A percentile compares a stretch with the other conserved stretches of the same genome.
phyloP scores from a whole-genome alignment of 2,797 vertebrate species.

The Danio aesculapii region DNA sequence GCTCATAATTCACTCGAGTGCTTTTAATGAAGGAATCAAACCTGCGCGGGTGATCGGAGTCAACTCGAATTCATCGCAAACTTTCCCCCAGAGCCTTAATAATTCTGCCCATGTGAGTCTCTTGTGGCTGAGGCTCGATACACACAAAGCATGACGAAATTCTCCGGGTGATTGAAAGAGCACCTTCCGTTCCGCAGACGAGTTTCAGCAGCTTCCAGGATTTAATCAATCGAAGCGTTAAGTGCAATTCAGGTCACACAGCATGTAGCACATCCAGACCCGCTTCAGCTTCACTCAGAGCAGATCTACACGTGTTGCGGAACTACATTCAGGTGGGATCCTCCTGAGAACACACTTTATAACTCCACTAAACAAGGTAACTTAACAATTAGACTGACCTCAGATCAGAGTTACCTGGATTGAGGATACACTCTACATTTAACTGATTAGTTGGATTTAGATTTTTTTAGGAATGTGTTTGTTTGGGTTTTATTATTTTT shows the following conservation, averaged over 20 bases:
- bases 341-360: background rate
- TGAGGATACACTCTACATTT: too few species aligned
- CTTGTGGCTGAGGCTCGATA: slow-evolving; percentile 38
- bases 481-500: too few species aligned
- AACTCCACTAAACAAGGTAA: background rate
- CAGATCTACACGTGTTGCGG: slow-evolving; percentile 39
- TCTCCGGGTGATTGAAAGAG: slow-evolving; percentile 47
- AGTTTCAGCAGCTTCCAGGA: slow-evolving; percentile 40
- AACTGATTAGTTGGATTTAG: too few species aligned
- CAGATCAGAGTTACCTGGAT: too few species aligned
- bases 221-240: slow-evolving; percentile 53
- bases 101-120: slow-evolving; percentile 47
- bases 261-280: slow-evolving; percentile 35
- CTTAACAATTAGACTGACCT: background rate
- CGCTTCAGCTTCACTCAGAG: slow-evolving; percentile 21
- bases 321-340: slow-evolving; percentile 2
- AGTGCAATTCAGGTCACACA: slow-evolving; percentile 45
- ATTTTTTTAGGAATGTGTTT: too few species aligned
- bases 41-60: slow-evolving; percentile 41
- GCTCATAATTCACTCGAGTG: slow-evolving; percentile 72
- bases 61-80: slow-evolving; percentile 12
- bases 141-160: slow-evolving; percentile 49
- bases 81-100: slow-evolving; percentile 3
- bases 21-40: slow-evolving; percentile 62
- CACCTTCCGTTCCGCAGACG: slow-evolving; percentile 31